A percentile compares a stretch with the other conserved stretches of the same genome.
phyloP scores from a whole-genome alignment of 2,113 vertebrate genomes.

The Phyllostomus hastatus region DNA sequence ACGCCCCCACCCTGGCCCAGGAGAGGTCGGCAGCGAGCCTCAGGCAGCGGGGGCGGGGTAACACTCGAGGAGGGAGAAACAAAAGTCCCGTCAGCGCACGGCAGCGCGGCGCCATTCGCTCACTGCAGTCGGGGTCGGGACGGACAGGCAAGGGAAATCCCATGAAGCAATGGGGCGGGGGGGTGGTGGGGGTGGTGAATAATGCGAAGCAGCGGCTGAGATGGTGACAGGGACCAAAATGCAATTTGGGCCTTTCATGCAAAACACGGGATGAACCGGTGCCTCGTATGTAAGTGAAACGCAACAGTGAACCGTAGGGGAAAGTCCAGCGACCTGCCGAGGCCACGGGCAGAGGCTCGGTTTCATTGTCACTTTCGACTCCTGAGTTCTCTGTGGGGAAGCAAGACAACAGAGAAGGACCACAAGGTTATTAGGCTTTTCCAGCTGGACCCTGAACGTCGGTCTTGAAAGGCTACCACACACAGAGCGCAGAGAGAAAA shows the following conservation, averaged over 20 bases:
- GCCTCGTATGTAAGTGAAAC: constrained; percentile 72
- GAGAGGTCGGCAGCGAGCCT: neutral
- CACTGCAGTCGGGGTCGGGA: constrained; percentile 46
- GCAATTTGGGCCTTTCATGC: constrained; percentile 80
- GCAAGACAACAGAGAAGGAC: constrained; percentile 86
- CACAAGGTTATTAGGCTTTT: constrained; percentile 72
- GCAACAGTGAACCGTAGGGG: constrained; percentile 76
- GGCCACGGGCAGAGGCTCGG: constrained; percentile 91
- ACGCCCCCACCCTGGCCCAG: no score
- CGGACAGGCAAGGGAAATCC: neutral
- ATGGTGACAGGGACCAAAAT: constrained; percentile 62
- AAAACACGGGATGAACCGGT: constrained; percentile 74
- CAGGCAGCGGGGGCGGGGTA: neutral
- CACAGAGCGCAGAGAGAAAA: neutral
- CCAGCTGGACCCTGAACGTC: neutral
- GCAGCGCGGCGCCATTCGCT: neutral
- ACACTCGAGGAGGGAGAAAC: neutral
- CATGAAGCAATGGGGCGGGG: constrained; percentile 57
- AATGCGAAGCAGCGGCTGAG: constrained; percentile 74
- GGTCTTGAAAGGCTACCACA: neutral
- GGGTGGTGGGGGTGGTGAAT: constrained; percentile 39
- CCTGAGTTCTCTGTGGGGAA: constrained; percentile 94
- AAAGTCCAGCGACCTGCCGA: constrained; percentile 93
- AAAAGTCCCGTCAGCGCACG: neutral
- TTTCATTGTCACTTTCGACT: constrained; percentile 97